Conservation (phyloP, 2,888 invertebrate species). For the Ditula angustiorana region DNA sequence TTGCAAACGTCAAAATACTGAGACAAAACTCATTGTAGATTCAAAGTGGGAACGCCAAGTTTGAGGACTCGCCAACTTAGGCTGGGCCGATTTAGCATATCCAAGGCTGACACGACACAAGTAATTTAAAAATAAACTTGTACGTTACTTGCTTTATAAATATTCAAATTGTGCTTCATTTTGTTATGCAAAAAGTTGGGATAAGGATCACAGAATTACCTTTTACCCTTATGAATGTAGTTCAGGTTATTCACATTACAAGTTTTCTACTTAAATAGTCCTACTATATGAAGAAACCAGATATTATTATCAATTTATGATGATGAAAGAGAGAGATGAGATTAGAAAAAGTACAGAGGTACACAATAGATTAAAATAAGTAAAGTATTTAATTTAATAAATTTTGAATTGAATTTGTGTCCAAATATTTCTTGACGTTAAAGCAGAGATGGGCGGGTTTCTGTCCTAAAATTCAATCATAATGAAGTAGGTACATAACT, state of each 20-base stretch:
- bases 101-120: slow-evolving; percentile 26
- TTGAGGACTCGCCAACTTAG: slow-evolving; percentile 35
- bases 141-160: slow-evolving; percentile 18
- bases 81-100: slow-evolving; percentile 33
- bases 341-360: too few species aligned
- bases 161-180: slow-evolving; percentile 13
- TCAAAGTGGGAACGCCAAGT: slow-evolving; percentile 31
- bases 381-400: too few species aligned
- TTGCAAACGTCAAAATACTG: slow-evolving; percentile 35
- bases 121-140: slow-evolving; percentile 38
- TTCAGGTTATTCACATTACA: not conserved
- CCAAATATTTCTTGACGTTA: too few species aligned
- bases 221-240: not conserved
- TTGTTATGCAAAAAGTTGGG: slow-evolving; percentile 9
- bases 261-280: not conserved
- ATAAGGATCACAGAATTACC: too few species aligned
- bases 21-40: slow-evolving; percentile 36
- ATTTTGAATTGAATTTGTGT: too few species aligned
- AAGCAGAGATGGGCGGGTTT: too few species aligned
- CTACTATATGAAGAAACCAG: too few species aligned
- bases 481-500: too few species aligned
- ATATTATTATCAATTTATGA: too few species aligned
- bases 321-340: too few species aligned
- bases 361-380: too few species aligned
- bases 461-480: too few species aligned